Conservation (phyloP, 2,888 invertebrate genomes). For the Harpalus rufipes region DNA sequence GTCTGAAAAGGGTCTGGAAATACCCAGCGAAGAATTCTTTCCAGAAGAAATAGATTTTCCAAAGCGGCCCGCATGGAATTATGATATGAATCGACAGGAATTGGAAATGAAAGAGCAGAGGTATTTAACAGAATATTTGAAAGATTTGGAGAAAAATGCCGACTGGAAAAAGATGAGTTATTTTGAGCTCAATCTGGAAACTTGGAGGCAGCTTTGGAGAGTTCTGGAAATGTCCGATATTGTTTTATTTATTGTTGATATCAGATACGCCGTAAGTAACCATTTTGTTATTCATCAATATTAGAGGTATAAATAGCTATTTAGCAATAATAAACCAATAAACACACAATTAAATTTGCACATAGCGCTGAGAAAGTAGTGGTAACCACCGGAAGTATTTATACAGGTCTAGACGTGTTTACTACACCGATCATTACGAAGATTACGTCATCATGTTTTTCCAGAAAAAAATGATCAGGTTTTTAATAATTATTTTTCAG, state of each 20-base stretch:
- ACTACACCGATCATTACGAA: no score
- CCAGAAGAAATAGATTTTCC: conserved; percentile 87
- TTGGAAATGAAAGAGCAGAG: conserved; percentile 89
- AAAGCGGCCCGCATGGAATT: conserved; percentile 91
- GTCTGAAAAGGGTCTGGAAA: conserved; percentile 83
- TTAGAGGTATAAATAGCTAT: no score
- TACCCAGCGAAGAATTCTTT: conserved; percentile 84
- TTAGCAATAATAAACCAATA: no score
- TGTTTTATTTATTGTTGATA: conserved; percentile 91
- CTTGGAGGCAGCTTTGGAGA: conserved; percentile 97
- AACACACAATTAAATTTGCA: no score
- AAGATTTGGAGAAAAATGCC: conserved; percentile 82
- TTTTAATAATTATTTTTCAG: conserved; percentile 74
- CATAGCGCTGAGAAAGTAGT: no score
- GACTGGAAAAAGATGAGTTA: conserved; percentile 86
- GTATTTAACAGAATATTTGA: conserved; percentile 92
- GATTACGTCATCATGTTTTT: no score
- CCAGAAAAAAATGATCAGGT: no score
- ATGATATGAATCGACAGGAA: conserved; percentile 84
- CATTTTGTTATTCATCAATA: no score
- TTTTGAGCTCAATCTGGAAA: conserved; percentile 96
- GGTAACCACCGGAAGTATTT: no score
- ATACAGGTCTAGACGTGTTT: no score
- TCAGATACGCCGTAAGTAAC: conserved; percentile 87
- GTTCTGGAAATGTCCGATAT: conserved; percentile 97